Percentiles rank a stretch among this genome's conserved stretches.
Evolutionary conservation across 2,797 vertebrate genomes (phyloP).

Genomic region (Brachyalestes nurse): DNA sequence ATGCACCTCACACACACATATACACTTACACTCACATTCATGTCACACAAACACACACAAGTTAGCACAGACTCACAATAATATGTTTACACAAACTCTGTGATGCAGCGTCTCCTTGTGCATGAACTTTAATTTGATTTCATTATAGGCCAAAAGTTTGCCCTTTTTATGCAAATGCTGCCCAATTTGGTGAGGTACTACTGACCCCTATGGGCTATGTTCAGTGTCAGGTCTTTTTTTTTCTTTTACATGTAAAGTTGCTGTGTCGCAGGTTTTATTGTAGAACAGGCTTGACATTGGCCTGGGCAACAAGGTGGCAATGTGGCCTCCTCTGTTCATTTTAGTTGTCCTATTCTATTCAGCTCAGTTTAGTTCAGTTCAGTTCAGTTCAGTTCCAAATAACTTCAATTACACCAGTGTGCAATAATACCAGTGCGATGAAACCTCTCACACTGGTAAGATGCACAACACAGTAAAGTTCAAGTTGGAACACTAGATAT

Average conservation of each 20-base stretch:
- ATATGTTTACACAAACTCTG: neutral
- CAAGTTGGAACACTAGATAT: too few species aligned
- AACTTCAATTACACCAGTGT: too few species aligned
- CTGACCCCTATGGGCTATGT: constrained; percentile 97
- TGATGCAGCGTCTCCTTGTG: constrained; percentile 37
- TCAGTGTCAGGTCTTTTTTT: constrained; percentile 65
- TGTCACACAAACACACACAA: constrained; percentile 13
- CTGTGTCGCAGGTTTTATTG: neutral
- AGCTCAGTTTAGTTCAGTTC: neutral
- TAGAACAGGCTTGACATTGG: neutral
- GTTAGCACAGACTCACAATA: neutral
- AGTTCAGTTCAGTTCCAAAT: neutral
- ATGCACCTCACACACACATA: neutral
- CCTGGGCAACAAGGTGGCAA: too few species aligned
- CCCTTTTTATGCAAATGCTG: constrained; percentile 71
- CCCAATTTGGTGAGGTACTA: constrained; percentile 87
- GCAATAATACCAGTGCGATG: too few species aligned
- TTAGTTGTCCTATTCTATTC: neutral
- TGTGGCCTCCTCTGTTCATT: neutral
- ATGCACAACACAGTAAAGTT: too few species aligned
- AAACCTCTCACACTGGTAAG: too few species aligned
- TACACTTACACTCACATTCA: constrained; percentile 2
- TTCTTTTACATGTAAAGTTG: constrained; percentile 33
- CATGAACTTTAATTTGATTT: constrained; percentile 66
- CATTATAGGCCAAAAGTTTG: constrained; percentile 59